phyloP scores from a whole-genome alignment of 2,797 vertebrate species.

The Apogon hyalosoma region DNA sequence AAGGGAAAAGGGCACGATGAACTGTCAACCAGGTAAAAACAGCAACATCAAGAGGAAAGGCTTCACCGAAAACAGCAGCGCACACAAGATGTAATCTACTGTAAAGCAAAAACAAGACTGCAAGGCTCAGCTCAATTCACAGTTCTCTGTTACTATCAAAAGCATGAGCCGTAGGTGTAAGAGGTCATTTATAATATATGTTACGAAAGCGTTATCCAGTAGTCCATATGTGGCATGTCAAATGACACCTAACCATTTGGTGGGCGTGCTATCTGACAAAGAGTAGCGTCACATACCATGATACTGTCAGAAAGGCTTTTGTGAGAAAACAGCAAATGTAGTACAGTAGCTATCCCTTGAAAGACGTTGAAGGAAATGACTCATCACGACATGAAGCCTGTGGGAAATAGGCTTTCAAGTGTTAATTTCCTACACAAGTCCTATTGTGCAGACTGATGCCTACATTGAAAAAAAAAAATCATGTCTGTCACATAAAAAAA shows the following conservation, averaged over 20 bases:
- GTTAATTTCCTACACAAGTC: conserved; percentile 21
- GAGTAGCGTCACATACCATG: conserved; percentile 12
- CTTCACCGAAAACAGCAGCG: conserved; percentile 26
- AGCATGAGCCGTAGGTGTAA: not conserved
- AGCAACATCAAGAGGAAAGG: conserved; percentile 37
- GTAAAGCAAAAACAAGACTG: not conserved
- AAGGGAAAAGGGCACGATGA: conserved; percentile 48
- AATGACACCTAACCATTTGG: not conserved
- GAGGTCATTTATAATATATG: conserved; percentile 8
- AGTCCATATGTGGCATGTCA: conserved; percentile 12
- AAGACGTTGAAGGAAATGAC: conserved; percentile 45
- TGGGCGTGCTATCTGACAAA: conserved; percentile 30
- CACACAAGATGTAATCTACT: not conserved
- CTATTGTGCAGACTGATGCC: not conserved
- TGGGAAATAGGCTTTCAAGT: conserved; percentile 14
- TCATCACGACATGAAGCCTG: conserved; percentile 31
- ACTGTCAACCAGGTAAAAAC: conserved; percentile 49
- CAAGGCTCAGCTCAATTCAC: not conserved
- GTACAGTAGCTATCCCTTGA: conserved; percentile 25
- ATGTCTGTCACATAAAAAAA: not conserved
- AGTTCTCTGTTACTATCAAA: conserved; percentile 3
- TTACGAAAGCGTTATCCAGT: not conserved
- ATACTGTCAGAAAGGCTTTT: conserved; percentile 22
- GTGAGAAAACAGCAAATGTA: conserved; percentile 27
- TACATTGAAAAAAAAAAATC: not conserved